phyloP scores from a whole-genome alignment of 2,888 invertebrate genomes.

The Noctuana brunneofusca region DNA sequence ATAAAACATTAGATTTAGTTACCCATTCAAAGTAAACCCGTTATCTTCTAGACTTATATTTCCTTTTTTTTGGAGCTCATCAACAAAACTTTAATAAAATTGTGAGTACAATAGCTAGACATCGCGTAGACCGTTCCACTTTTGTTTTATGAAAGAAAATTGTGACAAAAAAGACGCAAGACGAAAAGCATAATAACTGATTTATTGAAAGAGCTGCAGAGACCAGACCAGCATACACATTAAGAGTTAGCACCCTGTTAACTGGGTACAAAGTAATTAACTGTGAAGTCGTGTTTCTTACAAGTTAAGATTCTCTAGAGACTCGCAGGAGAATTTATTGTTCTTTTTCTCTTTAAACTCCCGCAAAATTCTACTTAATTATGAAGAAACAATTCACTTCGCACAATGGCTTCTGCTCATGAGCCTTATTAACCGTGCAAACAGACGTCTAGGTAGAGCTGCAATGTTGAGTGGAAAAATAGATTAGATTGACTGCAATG shows the following conservation, averaged over 20 bases:
- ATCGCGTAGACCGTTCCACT: neutral
- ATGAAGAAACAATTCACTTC: slow-evolving; percentile 34
- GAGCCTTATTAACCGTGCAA: slow-evolving; percentile 33
- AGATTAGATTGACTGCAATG: slow-evolving; percentile 35
- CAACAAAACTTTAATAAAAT: neutral
- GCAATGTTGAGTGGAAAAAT: slow-evolving; percentile 26
- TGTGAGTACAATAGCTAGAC: neutral
- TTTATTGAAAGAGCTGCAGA: slow-evolving; percentile 46
- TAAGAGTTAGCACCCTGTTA: slow-evolving; percentile 68
- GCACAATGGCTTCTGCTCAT: slow-evolving; percentile 32
- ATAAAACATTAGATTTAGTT: too few species aligned
- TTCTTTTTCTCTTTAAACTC: slow-evolving; percentile 45
- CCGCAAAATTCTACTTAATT: slow-evolving; percentile 55
- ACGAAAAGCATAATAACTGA: slow-evolving; percentile 40
- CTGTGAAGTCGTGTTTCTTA: slow-evolving; percentile 59
- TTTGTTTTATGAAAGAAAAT: neutral
- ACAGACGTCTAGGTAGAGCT: slow-evolving; percentile 24
- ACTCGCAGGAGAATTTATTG: slow-evolving; percentile 55
- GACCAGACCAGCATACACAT: slow-evolving; percentile 51
- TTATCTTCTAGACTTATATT: too few species aligned
- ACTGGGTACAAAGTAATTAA: slow-evolving; percentile 72
- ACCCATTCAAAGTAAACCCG: too few species aligned
- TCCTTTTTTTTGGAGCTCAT: too few species aligned
- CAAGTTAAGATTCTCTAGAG: slow-evolving; percentile 51
- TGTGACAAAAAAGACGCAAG: neutral